Evolutionary conservation across 1,140 invertebrate genomes (phyloP), one percentile per base, ranked within the genome.

Genomic region (Drosophila tropicalis): DNA sequence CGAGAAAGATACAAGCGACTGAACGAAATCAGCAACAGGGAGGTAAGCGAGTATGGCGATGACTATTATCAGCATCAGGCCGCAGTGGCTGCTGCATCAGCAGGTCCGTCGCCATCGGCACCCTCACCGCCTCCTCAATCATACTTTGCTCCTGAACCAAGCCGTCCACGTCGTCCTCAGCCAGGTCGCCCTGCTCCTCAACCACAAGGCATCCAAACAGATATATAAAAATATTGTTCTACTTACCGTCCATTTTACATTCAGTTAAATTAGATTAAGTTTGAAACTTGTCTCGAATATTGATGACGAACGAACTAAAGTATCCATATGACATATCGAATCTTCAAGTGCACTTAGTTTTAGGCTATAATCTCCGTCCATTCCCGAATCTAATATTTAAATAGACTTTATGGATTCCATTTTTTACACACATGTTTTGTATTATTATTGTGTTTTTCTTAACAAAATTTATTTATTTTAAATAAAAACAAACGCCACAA

Each of bases 1-100:
- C 94, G 96, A 44, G 95, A 96, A 44, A 94, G 93, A 32, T 95
- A 95, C 73, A 96, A 95, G 79, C 94, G 93, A 62, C 92, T 95
- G n/a, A 94, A 95, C 84, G 94, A 94, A 82, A 94, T 95, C 83
- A 93, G 95, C 68, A 95, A 94, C 51, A 89, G 94, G 40, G 94
- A 95, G 58, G 93, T 94, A 2, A 94, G 93, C 62, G 93, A 94
- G 68, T 95, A 95, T 75, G 94, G 93, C 83, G 94, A 94, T 76
- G 94, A 94, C 29, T 91, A 75, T 22, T 90, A 89, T 39, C 90
- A 91, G 55, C 70, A 74, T 5, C 90, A 89, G 58, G 81, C 78
- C 41, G 70, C 80, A 3, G 72, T 64, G 7, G 76, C 65, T 19
- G 47, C 70, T 6, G 54, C 72, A 12, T 6, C 60, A 44, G 54